Evolutionary conservation across 2,797 vertebrate species (phyloP).

Genomic region (Clamator glandarius): DNA sequence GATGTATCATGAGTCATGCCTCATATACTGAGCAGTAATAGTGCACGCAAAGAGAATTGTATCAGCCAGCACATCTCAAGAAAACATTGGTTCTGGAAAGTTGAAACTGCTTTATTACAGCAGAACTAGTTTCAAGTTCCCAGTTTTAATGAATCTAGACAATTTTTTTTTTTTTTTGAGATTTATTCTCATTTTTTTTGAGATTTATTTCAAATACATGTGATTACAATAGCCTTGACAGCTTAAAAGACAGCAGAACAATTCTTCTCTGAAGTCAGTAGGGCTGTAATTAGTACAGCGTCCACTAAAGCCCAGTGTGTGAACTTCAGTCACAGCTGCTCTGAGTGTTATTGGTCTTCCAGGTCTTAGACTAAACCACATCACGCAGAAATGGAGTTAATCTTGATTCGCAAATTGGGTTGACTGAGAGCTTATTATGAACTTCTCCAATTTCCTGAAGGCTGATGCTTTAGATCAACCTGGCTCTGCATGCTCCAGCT

Average conservation of each 20-base stretch:
- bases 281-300: conserved; percentile 5
- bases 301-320: conserved; percentile 7
- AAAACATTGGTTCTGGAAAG: not conserved
- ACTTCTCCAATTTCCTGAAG: not conserved
- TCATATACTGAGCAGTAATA: not conserved
- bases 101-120: not conserved
- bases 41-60: not conserved
- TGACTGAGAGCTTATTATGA: not conserved
- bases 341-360: conserved; percentile 9
- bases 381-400: conserved; percentile 17
- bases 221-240: not conserved
- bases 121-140: not conserved
- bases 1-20: conserved; percentile 10
- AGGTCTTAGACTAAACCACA: not conserved
- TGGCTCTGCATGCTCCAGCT: too few species aligned
- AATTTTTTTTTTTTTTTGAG: not conserved
- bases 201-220: not conserved
- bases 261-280: not conserved
- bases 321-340: conserved; percentile 29
- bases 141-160: not conserved
- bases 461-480: not conserved
- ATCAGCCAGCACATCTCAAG: not conserved
- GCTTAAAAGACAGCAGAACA: not conserved
- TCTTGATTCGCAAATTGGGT: conserved; percentile 2
- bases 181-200: not conserved